phyloP scores from a whole-genome alignment of 2,888 invertebrate species.

The Ophion costatus region DNA sequence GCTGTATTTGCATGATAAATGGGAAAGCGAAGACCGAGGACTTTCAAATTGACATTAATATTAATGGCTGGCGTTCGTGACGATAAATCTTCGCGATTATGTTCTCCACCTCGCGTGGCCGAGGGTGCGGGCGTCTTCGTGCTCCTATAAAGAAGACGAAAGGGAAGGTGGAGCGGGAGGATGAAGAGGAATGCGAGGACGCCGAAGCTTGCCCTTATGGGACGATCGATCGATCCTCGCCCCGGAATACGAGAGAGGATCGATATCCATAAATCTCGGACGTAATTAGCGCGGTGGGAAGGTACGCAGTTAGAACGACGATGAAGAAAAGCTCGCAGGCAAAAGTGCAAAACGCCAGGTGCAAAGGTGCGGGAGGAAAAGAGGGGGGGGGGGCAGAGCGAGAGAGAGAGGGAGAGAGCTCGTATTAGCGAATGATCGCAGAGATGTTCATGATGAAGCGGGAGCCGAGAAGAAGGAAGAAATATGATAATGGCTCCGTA shows the following conservation, averaged over 20 bases:
- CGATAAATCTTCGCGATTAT: slow-evolving; percentile 60
- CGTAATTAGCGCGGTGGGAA: slow-evolving; percentile 66
- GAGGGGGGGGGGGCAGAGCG: slow-evolving; percentile 9
- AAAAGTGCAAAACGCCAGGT: slow-evolving; percentile 48
- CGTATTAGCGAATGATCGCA: slow-evolving; percentile 43
- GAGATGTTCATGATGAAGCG: slow-evolving; percentile 42
- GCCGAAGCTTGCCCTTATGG: slow-evolving; percentile 37
- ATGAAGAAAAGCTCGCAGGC: slow-evolving; percentile 35
- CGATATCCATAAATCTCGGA: slow-evolving; percentile 68
- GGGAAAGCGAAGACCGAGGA: neutral
- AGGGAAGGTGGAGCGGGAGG: slow-evolving; percentile 1
- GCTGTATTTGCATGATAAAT: slow-evolving; percentile 17
- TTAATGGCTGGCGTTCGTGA: slow-evolving; percentile 49
- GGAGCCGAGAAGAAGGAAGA: slow-evolving; percentile 36
- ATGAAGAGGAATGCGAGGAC: slow-evolving; percentile 24
- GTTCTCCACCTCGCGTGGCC: slow-evolving; percentile 16
- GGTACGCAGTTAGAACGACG: slow-evolving; percentile 23
- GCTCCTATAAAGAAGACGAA: slow-evolving; percentile 35
- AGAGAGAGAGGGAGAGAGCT: slow-evolving; percentile 22
- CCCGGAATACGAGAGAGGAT: slow-evolving; percentile 53
- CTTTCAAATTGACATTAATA: slow-evolving; percentile 56
- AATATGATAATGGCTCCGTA: slow-evolving; percentile 64
- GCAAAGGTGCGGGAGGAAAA: slow-evolving; percentile 10
- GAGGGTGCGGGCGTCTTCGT: slow-evolving; percentile 34
- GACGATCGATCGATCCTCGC: slow-evolving; percentile 58